phyloP scores from a whole-genome alignment of 2,888 invertebrate genomes.

The Herminia tarsipennalis region DNA sequence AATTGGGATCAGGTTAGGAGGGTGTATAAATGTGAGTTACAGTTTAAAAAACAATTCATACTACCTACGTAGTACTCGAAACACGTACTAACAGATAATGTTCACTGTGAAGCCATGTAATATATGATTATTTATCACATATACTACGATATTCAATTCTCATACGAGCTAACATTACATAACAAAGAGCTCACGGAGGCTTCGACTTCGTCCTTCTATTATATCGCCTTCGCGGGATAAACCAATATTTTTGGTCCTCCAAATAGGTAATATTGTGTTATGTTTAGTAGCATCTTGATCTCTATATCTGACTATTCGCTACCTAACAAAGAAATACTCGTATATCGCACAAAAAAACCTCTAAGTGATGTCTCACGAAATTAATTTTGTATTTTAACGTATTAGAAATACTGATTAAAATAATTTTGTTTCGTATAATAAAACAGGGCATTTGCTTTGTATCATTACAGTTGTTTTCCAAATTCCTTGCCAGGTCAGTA shows the following conservation, averaged over 20 bases:
- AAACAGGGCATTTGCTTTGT: too few species aligned
- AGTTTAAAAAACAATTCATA: too few species aligned
- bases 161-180: background rate
- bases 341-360: constrained; percentile 1
- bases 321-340: constrained; percentile 17
- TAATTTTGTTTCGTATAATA: too few species aligned
- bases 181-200: background rate
- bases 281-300: constrained; percentile 33
- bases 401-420: too few species aligned
- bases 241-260: constrained; percentile 30
- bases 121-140: background rate
- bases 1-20: too few species aligned
- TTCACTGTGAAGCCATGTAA: background rate
- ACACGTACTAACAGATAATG: too few species aligned
- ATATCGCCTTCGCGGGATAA: constrained; percentile 21
- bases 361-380: background rate
- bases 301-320: constrained; percentile 25
- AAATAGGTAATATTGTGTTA: constrained; percentile 39
- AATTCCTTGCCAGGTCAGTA: too few species aligned
- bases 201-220: constrained; percentile 1
- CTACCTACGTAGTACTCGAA: too few species aligned
- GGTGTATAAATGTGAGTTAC: too few species aligned
- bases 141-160: too few species aligned
- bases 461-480: too few species aligned
- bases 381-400: too few species aligned